Evolutionary conservation across 1,140 invertebrate genomes (phyloP), one percentile per base, ranked within the genome.

Genomic region (Pogonomyrmex barbatus): DNA sequence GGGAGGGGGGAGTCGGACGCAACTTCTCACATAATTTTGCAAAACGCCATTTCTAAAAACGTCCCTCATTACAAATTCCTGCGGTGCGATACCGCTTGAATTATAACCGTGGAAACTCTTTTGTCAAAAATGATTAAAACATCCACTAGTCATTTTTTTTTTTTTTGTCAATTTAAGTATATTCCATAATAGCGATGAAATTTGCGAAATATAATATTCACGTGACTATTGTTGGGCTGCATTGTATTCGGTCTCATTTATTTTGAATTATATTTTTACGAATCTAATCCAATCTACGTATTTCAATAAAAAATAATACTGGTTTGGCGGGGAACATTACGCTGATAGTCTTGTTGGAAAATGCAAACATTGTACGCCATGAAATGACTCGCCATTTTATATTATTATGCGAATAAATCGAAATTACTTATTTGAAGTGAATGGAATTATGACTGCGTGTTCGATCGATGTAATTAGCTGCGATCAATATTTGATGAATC

Each of bases 401-500:
- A 24, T 24, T 24, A 24, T 24, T 24, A 47, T 47, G 33, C 52
- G 67, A 58, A 73, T 47, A 75, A 83, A 75, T 83, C 79, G 42
- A 73, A 71, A 39, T 39, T 47, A 70, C 47, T 75, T 83, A 83
- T 68, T 73, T 75, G 68, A 83, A 83, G 47, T 73, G 73, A 75
- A 83, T 83, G 42, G 45, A 73, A 83, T 83, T 83, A 75, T 83
- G 54, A 75, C 17, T 45, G 79, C 54, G 79, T 68, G 54, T 63
- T 83, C 56, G 54, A 83, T 83, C 68, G 54, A 54, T 50, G 56
- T 75, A 83, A 83, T 83, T 75, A 83, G 56, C 56, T 50, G 56
- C 12, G 17, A 62, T 54, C 56, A 83, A 75, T 83, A 83, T 83
- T 83, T 83, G 79, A 73, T 75, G 68, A 62, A 68, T 75, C 68